A percentile compares a stretch with the other conserved stretches of the same genome.
Conservation (phyloP, 2,888 invertebrate species). For the Rosalia funebris region DNA sequence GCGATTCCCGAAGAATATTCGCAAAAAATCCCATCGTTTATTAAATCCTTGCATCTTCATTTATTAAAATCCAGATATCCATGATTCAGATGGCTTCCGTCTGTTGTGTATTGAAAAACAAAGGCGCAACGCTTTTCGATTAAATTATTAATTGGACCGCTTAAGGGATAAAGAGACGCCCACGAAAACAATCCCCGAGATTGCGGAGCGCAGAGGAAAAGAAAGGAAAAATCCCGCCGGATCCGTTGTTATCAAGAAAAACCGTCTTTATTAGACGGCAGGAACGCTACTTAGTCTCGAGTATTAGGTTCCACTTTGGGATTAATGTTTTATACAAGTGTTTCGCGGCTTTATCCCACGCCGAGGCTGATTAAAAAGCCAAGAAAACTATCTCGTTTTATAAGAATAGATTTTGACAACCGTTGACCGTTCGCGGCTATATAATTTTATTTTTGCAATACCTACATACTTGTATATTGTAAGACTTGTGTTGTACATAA, state of each 20-base stretch:
- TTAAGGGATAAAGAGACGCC: constrained; percentile 42
- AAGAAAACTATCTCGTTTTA: constrained; percentile 2
- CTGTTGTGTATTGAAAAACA: constrained; percentile 26
- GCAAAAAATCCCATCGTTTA: neutral
- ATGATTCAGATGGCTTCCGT: constrained; percentile 11
- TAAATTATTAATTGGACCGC: constrained; percentile 47
- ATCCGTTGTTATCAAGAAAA: constrained; percentile 23
- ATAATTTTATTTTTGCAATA: too few species aligned
- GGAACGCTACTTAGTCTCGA: constrained; percentile 23
- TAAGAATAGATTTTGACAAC: too few species aligned
- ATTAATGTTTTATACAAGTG: constrained; percentile 33
- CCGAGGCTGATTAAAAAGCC: constrained; percentile 21
- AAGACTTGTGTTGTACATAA: too few species aligned
- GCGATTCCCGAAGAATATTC: too few species aligned
- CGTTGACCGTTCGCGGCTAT: too few species aligned
- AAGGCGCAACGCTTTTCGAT: constrained; percentile 42
- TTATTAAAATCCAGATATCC: constrained; percentile 18
- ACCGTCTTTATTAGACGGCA: constrained; percentile 18
- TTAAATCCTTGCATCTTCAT: neutral
- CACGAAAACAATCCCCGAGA: constrained; percentile 43
- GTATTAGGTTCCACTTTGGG: constrained; percentile 34
- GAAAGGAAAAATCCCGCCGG: constrained; percentile 21
- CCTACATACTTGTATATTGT: too few species aligned
- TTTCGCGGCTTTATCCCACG: constrained; percentile 27
- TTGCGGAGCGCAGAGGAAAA: constrained; percentile 38